phyloP scores from a whole-genome alignment of 1,140 invertebrate species.

The Penaeus indicus region DNA sequence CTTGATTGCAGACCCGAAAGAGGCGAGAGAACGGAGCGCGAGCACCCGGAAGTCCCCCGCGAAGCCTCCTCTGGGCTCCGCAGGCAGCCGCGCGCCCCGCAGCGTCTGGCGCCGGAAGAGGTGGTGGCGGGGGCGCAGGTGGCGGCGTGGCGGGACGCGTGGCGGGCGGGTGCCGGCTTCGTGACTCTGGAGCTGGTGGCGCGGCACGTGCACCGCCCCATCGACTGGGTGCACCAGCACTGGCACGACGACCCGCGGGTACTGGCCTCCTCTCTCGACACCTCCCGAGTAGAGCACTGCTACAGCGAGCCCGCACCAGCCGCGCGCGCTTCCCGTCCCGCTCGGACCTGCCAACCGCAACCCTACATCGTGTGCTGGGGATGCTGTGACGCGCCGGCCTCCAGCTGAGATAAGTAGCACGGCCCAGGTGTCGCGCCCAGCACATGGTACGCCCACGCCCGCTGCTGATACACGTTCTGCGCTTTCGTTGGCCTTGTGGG shows the following conservation, averaged over 20 bases:
- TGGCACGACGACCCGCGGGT: conserved; percentile 44
- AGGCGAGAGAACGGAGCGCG: conserved; percentile 1
- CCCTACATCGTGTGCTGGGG: conserved; percentile 7
- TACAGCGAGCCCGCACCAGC: not conserved
- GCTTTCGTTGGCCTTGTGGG: not conserved
- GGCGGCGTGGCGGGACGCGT: conserved; percentile 54
- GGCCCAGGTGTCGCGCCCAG: not conserved
- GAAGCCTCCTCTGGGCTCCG: not conserved
- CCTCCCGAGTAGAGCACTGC: not conserved
- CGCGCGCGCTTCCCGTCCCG: not conserved
- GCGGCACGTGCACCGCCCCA: conserved; percentile 35
- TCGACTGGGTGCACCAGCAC: conserved; percentile 55
- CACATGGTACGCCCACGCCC: conserved; percentile 19
- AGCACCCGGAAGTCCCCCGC: not conserved
- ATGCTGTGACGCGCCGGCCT: conserved; percentile 5
- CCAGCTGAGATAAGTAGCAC: conserved; percentile 27
- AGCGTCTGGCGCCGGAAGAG: conserved; percentile 11
- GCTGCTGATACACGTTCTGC: not conserved
- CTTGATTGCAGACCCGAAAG: conserved; percentile 45
- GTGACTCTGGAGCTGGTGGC: conserved; percentile 58
- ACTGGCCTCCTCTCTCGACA: not conserved
- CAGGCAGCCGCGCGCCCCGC: not conserved
- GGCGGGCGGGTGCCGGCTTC: conserved; percentile 53
- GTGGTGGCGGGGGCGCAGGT: conserved; percentile 56
- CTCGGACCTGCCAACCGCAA: not conserved